These are phyloP conservation scores for Tenthredo scrophulariae DNA, from an alignment of 2,888 invertebrate species.

Conservation along the genomic window DNA sequence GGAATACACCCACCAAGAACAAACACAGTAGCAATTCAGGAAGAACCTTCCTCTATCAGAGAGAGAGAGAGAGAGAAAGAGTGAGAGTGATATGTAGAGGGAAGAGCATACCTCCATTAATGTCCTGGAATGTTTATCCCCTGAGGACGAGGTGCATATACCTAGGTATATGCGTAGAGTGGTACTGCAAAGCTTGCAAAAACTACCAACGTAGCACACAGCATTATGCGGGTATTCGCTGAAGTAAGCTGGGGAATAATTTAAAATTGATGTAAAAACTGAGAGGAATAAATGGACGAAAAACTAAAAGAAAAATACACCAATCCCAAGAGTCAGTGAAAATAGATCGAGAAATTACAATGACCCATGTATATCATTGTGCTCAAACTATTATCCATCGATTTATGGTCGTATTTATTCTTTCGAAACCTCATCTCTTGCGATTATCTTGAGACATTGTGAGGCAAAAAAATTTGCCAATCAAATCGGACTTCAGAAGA, in stretches of 20 bases:
- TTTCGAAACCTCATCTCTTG: too few species aligned
- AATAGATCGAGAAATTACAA: too few species aligned
- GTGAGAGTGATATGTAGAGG: background rate
- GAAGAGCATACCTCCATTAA: conserved; percentile 31
- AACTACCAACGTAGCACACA: background rate
- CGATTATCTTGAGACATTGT: too few species aligned
- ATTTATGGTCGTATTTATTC: too few species aligned
- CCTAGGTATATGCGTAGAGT: background rate
- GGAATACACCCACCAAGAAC: background rate
- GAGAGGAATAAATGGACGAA: background rate
- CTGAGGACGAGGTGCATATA: background rate
- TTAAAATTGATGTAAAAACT: background rate
- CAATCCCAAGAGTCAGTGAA: too few species aligned
- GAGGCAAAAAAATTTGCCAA: too few species aligned
- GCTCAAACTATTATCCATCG: too few species aligned
- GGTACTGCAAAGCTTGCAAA: background rate
- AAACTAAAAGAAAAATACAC: too few species aligned
- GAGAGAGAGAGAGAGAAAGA: background rate
- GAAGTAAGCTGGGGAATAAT: background rate
- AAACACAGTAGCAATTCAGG: background rate
- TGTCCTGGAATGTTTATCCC: conserved; percentile 29
- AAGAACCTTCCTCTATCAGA: background rate
- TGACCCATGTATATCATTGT: too few species aligned
- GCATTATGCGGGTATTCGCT: background rate
- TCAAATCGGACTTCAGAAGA: too few species aligned